Evolutionary conservation across 2,113 vertebrate genomes (phyloP), one percentile per base, ranked within the genome.

Genomic region (Malurus cyaneus): DNA sequence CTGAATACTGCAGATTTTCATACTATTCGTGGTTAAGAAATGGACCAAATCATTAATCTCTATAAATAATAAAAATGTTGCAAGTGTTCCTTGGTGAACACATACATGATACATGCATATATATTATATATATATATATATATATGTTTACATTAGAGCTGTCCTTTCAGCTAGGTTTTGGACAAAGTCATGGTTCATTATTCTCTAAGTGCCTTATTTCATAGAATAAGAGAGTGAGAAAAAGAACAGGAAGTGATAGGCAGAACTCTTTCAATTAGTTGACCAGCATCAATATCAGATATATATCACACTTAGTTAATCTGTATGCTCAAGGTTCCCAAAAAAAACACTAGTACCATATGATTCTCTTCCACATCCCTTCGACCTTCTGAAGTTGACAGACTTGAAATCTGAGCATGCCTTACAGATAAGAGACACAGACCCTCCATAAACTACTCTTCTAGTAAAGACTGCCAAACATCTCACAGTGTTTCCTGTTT

Each of bases 41-140:
- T 74, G 5, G 10, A 57, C 15, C 8, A 71, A 81, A 49, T 31
- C 2, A 2, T 91, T 85, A 46, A 81, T 78, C 9, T 80, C 14
- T 76, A 23, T 2, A 41, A 12, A 9, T 85, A 60, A 59, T 31
- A 6, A 3, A 81, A 74, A 67, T 14, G 7, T 36, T 36, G 8
- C 16, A 41, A 31, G 2, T 31, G n/a, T 67, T 83, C 7, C 23
- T 59, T 41, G 15, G 13, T 70, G 10, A 8, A 12, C 53, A 5
- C 6, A 11, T 12, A 6, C 18, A 32, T 9, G 10, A 11, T 12
- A 6, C 18, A 32, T 9, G 10, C 3, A 14, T 2, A 44, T n/a
- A n/a, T n/a, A n/a, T n/a, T n/a, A n/a, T n/a, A n/a, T n/a, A n/a
- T n/a, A n/a, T n/a, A n/a, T 5, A 7, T 11, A 11, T 8, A 23